Base-by-base conservation (phyloP, 2,888 invertebrate genomes). In the Drosophila nr. fundita region DNA sequence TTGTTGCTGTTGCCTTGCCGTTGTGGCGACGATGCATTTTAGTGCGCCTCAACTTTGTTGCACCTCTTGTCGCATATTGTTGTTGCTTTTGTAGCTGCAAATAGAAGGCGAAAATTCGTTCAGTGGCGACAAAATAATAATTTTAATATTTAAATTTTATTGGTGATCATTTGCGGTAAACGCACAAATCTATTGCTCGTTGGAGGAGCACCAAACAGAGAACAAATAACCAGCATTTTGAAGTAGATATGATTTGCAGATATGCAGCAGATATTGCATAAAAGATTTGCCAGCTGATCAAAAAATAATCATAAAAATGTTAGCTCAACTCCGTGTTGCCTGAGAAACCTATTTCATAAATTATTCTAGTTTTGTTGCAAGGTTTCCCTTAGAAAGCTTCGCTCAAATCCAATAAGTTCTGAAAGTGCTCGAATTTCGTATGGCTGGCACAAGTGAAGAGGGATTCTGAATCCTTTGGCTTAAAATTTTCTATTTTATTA, bases 241-340 rank as follows among this genome's bases (percentile, higher is more conserved):
- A 54, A 61, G 49, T 45, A 40, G 55, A 42, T 36, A 53, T 64
- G 68, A 90, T 76, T 79, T 90, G 75, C 75, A 83, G 89, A 90
- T 87, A 76, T 59, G 66, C 11, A 61, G 72, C 73, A 73, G 64
- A 77, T 79, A 74, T 8, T 45, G 7, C 10, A 8, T n/a, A 40
- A 4, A 40, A 4, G n/a, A n/a, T 40, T 40, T 40, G 40, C n/a
- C 10, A 4, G n/a, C 40, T 40, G n/a, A 13, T 13, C 42, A 21
- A 21, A 21, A 42, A 7, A 21, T 21, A 21, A 5, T 5, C 11
- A 42, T 5, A 13, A 36, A 4, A 15, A 34, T 1, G 21, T 5
- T 4, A 11, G 11, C 5, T 42, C 5, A 5, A 21, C 11, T 42
- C 42, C 21, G 2, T 21, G 21, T 5, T 21, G 21, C 4, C 45